Conservation (phyloP, 2,888 invertebrate genomes). For the Conomelus anceps region DNA sequence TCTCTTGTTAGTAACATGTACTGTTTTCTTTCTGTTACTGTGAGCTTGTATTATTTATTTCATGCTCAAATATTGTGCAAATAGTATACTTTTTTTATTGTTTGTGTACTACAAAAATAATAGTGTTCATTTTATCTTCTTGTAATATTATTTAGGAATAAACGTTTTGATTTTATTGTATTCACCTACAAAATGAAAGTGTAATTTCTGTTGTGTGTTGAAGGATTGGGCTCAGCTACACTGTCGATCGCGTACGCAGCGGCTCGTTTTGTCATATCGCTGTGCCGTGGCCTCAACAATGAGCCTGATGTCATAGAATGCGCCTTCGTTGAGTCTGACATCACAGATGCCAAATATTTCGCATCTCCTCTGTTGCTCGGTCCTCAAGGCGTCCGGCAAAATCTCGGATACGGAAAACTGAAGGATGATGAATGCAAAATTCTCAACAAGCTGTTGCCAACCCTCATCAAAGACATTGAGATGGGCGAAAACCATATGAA, state of each 20-base stretch:
- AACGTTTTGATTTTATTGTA: too few species aligned
- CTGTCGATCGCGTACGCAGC: conserved; percentile 59
- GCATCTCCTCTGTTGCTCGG: neutral
- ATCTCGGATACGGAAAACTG: neutral
- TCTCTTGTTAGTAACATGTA: too few species aligned
- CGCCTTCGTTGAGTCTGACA: neutral
- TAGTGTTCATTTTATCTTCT: too few species aligned
- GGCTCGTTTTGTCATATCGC: conserved; percentile 44
- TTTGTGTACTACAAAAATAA: too few species aligned
- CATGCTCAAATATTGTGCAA: too few species aligned
- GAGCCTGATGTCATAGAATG: neutral
- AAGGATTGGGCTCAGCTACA: conserved; percentile 47
- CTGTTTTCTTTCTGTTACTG: too few species aligned
- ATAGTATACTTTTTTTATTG: too few species aligned
- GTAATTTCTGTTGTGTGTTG: too few species aligned
- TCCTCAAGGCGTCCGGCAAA: neutral
- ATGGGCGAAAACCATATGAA: neutral
- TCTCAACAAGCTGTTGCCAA: neutral
- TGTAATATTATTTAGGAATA: too few species aligned
- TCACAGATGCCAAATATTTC: neutral
- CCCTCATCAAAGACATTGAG: neutral
- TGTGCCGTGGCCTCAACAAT: neutral
- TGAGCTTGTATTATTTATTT: too few species aligned
- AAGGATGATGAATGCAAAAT: neutral
- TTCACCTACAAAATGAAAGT: too few species aligned